Evolutionary conservation across 2,888 invertebrate genomes (phyloP).

Genomic region (Scotopteryx bipunctaria): DNA sequence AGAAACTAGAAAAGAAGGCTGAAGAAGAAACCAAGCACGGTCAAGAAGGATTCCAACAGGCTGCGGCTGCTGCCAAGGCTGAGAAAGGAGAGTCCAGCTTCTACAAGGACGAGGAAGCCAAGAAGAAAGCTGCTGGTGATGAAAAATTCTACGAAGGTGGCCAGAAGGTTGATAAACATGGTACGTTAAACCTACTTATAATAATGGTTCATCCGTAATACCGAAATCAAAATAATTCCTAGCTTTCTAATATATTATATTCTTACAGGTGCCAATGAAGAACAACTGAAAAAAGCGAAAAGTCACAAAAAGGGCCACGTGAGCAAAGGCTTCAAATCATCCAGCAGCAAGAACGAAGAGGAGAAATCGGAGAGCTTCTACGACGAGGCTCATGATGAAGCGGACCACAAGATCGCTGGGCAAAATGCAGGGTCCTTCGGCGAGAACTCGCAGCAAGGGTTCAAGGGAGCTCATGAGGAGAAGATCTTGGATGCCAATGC

Average conservation of each 20-base stretch:
- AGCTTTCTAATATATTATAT: too few species aligned
- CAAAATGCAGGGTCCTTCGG: constrained; percentile 84
- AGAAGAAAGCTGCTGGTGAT: constrained; percentile 83
- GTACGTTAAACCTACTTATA: constrained; percentile 51
- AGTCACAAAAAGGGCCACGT: constrained; percentile 86
- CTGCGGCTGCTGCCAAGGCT: constrained; percentile 79
- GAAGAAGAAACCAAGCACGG: constrained; percentile 83
- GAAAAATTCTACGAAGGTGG: constrained; percentile 84
- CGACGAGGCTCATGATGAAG: constrained; percentile 86
- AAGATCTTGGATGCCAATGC: constrained; percentile 82
- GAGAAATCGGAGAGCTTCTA: constrained; percentile 86
- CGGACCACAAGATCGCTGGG: constrained; percentile 81
- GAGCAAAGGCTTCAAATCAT: constrained; percentile 86
- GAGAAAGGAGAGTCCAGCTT: constrained; percentile 80
- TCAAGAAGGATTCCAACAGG: constrained; percentile 82
- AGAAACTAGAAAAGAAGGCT: constrained; percentile 80
- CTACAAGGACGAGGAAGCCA: constrained; percentile 81
- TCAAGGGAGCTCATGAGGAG: constrained; percentile 84
- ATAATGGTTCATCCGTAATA: too few species aligned
- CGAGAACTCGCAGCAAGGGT: constrained; percentile 80
- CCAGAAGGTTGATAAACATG: constrained; percentile 82
- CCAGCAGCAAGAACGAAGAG: constrained; percentile 86
- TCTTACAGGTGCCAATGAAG: constrained; percentile 76
- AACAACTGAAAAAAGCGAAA: constrained; percentile 79
- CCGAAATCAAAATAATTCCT: too few species aligned